These are phyloP conservation scores for Lampris incognitus DNA, from an alignment of 2,113 vertebrate genomes.

Conservation along the genomic window DNA sequence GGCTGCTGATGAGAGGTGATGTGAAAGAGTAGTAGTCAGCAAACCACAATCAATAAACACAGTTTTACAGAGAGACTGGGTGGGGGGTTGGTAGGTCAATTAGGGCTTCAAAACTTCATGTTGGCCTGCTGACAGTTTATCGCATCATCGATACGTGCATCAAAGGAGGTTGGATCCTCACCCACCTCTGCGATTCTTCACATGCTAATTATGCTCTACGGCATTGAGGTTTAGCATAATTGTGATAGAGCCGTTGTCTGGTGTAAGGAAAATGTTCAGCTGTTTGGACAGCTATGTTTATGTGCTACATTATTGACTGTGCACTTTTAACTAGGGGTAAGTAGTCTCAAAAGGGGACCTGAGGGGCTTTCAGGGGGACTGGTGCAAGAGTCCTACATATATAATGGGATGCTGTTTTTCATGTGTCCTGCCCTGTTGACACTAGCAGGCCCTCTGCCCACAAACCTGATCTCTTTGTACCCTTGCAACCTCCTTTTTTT, in stretches of 20 bases:
- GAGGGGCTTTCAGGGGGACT: not conserved
- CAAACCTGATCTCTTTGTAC: not conserved
- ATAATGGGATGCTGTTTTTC: slow-evolving; percentile 68
- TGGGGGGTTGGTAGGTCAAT: slow-evolving; percentile 29
- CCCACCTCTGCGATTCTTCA: slow-evolving; percentile 13
- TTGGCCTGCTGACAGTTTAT: slow-evolving; percentile 54
- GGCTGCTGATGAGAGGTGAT: slow-evolving; percentile 21
- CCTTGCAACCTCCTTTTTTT: not conserved
- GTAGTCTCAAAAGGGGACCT: slow-evolving; percentile 27
- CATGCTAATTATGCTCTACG: slow-evolving; percentile 36
- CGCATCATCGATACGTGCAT: slow-evolving; percentile 65
- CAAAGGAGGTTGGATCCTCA: slow-evolving; percentile 43
- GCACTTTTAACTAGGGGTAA: slow-evolving; percentile 30
- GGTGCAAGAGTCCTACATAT: slow-evolving; percentile 52
- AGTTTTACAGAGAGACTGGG: slow-evolving; percentile 50
- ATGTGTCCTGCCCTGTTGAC: slow-evolving; percentile 52
- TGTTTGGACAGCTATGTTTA: slow-evolving; percentile 26
- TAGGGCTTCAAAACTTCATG: slow-evolving; percentile 44
- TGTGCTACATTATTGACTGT: slow-evolving; percentile 30
- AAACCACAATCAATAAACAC: slow-evolving; percentile 64
- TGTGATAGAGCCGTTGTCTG: slow-evolving; percentile 22
- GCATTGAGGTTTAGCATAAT: slow-evolving; percentile 27
- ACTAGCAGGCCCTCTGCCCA: slow-evolving; percentile 21
- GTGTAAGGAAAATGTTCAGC: slow-evolving; percentile 9
- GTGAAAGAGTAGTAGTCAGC: slow-evolving; percentile 55